Evolutionary conservation across 2,888 invertebrate species (phyloP), one percentile per base, ranked within the genome.

Genomic region (Protula sp.): DNA sequence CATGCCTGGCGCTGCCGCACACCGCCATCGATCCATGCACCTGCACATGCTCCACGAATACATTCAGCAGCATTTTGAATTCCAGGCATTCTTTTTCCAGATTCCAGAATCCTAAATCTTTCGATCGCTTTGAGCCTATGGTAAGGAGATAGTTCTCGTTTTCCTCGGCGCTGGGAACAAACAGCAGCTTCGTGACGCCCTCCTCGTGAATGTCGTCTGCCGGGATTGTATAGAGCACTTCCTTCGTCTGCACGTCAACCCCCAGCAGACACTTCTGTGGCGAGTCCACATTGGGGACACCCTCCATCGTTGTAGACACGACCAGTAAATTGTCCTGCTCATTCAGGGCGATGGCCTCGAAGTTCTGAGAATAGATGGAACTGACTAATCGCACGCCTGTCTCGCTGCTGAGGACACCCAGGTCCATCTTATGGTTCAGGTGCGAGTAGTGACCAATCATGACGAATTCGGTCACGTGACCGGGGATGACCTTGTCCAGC

Each of bases 371-470:
- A 38, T 14, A 38, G 9, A 14, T 9, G 19, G 38, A 9, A 38
- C 19, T 19, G 9, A 38, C 38, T 14, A 38, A 14, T 19, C 19
- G 9, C 9, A 38, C 50, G 4, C 67, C 67, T 2, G 66, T 65
- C 30, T 61, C 59, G 9, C 58, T 54, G 38, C 65, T 67, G 58
- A 57, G 58, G 5, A 67, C 65, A 30, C 61, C 24, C 2, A 67
- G 27, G 47, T 61, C 61, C 61, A 59, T 67, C 26, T 56, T 19
- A 38, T 62, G 60, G 38, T 64, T 61, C 19, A 67, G 30, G 48
- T 67, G 63, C 4, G 66, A 67, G 56, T 64, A 67, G 47, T 63
- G 61, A 2, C 55, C 58, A 19, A 67, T 58, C 45, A 67, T 54
- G 30, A 65, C 47, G 28, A 65, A 67, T 27, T 61, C 60, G 14